A percentile compares a stretch with the other conserved stretches of the same genome.
Evolutionary conservation across 2,113 vertebrate species (phyloP).

Genomic region (Scopus umbretta): DNA sequence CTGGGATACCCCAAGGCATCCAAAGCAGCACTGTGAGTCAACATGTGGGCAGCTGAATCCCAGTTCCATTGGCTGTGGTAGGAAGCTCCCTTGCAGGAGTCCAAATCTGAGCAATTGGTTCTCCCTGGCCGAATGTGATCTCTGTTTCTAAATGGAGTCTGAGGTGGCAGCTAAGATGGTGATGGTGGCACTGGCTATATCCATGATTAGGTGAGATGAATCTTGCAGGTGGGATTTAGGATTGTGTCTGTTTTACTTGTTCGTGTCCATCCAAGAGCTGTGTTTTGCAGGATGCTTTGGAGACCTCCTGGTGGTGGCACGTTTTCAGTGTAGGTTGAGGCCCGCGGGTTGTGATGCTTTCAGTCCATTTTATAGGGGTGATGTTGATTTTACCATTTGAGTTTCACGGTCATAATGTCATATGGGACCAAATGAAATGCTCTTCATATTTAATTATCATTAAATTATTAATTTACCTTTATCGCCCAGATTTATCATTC

Average conservation of each 20-base stretch:
- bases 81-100: neutral
- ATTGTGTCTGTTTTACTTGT: too few relatives aligned
- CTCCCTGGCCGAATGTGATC: neutral
- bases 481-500: neutral
- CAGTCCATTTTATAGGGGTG: neutral
- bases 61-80: neutral
- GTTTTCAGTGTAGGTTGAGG: neutral
- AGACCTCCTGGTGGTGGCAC: neutral
- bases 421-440: neutral
- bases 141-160: neutral
- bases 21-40: neutral
- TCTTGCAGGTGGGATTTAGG: neutral
- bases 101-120: neutral
- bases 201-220: too few relatives aligned
- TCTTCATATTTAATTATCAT: neutral
- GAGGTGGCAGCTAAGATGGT: neutral
- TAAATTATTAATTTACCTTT: neutral
- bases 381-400: neutral
- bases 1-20: neutral
- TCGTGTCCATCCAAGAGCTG: accelerated
- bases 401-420: neutral
- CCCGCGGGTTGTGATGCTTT: neutral
- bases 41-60: neutral
- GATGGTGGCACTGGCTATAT: neutral
- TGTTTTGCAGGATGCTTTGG: neutral